Evolutionary conservation across 2,888 invertebrate species (phyloP), one percentile per base, ranked within the genome.

Genomic region (Melieria omissa): DNA sequence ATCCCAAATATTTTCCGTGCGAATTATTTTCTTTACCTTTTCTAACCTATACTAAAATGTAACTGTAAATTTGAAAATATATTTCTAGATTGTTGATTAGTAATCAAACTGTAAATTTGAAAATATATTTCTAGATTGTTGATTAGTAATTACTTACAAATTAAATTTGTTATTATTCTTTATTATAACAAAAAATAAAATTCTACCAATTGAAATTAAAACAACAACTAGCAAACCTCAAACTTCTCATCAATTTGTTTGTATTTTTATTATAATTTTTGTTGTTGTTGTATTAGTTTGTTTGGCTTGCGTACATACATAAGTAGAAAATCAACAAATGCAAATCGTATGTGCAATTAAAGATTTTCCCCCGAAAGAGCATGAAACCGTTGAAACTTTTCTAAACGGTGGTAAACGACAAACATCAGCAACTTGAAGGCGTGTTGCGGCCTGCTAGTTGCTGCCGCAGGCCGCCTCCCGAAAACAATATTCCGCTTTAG

Each of bases 281-380:
- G 47, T 16, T 1, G 29, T 65, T 44, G 9, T 42, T 60, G 58
- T 67, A 52, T n/a, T 61, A 63, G 57, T 64, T 64, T 63, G 58
- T 63, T 70, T 70, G 49, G 41, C 49, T 64, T 46, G 63, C 55
- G 62, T 47, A 16, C 57, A 45, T 58, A 49, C 29, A 29, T 29
- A 29, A 29, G 29, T 29, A 29, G 29, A 29, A 29, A 29, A 29
- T 29, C 62, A 65, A 65, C 71, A 65, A 71, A 58, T 65, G 65
- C 71, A 71, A 69, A 71, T 71, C 65, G 65, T 65, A 65, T 71
- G 71, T 71, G 71, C 71, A 71, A 71, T 71, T 71, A 71, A 71
- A 71, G 71, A 65, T 61, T 65, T 71, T 71, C 65, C 71, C 65
- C 41, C 60, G 71, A 71, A 71, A 69, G 69, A 54, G 63, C 69